Conservation (phyloP, 2,113 vertebrate species). For the Dasypus novemcinctus region DNA sequence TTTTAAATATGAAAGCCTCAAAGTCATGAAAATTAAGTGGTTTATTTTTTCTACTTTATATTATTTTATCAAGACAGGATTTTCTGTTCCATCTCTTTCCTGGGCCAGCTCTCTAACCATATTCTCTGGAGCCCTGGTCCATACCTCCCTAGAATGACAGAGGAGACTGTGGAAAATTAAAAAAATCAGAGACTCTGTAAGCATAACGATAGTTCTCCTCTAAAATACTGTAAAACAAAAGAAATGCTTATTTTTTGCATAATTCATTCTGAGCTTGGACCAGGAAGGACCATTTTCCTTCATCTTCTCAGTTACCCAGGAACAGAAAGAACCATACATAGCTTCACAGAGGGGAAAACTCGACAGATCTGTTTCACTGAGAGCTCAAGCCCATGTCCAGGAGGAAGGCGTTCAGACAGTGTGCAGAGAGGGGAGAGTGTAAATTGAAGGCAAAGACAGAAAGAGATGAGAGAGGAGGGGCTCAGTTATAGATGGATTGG, state of each 20-base stretch:
- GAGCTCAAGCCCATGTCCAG: not conserved
- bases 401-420: not conserved
- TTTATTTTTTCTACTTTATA: constrained; percentile 32
- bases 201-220: not conserved
- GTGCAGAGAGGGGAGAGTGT: not conserved
- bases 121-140: not conserved
- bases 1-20: constrained; percentile 31
- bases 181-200: not conserved
- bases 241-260: not conserved
- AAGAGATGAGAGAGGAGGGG: not conserved
- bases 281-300: not conserved
- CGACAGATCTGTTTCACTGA: not conserved
- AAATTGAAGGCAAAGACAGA: not conserved
- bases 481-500: not conserved
- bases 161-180: constrained; percentile 24
- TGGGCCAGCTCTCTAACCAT: not conserved
- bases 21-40: not conserved
- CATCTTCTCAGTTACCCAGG: not conserved
- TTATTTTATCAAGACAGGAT: not conserved
- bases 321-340: not conserved
- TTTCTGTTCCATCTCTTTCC: not conserved
- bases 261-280: constrained; percentile 41
- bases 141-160: not conserved
- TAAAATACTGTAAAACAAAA: not conserved
- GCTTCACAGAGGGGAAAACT: not conserved